These are phyloP conservation scores for Gallinago nigripennis DNA, from an alignment of 2,797 vertebrate species.

Conservation along the genomic window DNA sequence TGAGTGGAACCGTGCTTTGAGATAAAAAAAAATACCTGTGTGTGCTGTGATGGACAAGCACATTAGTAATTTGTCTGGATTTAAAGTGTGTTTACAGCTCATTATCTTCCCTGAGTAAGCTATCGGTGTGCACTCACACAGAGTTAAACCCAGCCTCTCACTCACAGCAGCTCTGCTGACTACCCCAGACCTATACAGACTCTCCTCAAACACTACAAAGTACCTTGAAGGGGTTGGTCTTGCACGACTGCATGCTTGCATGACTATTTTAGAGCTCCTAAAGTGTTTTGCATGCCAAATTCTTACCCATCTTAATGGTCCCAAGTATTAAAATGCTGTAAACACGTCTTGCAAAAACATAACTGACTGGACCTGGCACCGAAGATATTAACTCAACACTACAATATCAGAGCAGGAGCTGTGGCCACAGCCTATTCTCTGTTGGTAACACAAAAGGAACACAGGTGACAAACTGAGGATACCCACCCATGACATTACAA, in stretches of 20 bases:
- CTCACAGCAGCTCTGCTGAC: background rate
- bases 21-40: background rate
- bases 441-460: background rate
- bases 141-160: background rate
- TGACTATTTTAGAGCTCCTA: background rate
- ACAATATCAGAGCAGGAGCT: background rate
- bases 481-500: background rate
- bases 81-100: background rate
- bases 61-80: background rate
- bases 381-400: accelerated
- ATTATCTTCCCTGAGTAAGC: background rate
- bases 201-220: background rate
- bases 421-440: background rate
- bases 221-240: background rate
- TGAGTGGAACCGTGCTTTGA: background rate
- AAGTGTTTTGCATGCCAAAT: background rate
- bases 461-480: background rate
- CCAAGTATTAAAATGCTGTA: accelerated
- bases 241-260: background rate
- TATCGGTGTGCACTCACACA: accelerated
- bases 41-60: background rate
- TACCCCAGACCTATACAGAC: background rate
- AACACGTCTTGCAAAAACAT: background rate
- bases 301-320: background rate
- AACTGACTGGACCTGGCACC: background rate